phyloP scores from a whole-genome alignment of 2,888 invertebrate species.

The Hirtodrosophila duncani region DNA sequence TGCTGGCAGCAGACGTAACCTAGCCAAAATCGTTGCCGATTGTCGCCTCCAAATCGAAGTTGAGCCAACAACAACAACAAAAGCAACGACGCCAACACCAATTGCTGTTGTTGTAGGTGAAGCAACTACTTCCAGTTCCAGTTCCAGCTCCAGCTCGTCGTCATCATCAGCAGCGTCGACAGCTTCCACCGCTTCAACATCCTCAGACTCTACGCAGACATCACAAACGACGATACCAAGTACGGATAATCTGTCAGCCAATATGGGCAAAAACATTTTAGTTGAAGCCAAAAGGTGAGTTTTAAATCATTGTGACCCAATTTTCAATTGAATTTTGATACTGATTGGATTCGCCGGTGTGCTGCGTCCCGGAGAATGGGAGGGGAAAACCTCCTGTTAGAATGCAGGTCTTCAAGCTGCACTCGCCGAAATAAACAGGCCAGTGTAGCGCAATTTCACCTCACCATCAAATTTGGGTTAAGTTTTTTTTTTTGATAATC shows the following conservation, averaged over 20 bases:
- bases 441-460: conserved; percentile 57
- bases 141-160: conserved; percentile 25
- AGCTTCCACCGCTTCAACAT: conserved; percentile 36
- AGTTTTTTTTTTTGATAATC: conserved; percentile 1
- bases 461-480: conserved; percentile 56
- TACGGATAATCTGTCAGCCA: conserved; percentile 66
- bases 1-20: conserved; percentile 52
- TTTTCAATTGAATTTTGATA: conserved; percentile 2
- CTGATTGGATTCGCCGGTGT: no score
- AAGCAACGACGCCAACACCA: conserved; percentile 15
- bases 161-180: conserved; percentile 44
- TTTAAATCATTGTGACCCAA: conserved; percentile 34
- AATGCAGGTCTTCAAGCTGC: conserved; percentile 1
- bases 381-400: neutral
- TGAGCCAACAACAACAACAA: conserved; percentile 35
- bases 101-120: conserved; percentile 1
- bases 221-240: conserved; percentile 66
- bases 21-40: conserved; percentile 67
- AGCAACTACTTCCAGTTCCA: no score
- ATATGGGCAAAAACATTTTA: conserved; percentile 74
- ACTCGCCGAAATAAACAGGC: conserved; percentile 18
- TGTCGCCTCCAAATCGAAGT: conserved; percentile 66
- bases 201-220: conserved; percentile 66
- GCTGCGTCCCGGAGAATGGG: no score
- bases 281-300: conserved; percentile 74